Evolutionary conservation across 2,797 vertebrate species (phyloP).

Genomic region (Sebastes itinus): DNA sequence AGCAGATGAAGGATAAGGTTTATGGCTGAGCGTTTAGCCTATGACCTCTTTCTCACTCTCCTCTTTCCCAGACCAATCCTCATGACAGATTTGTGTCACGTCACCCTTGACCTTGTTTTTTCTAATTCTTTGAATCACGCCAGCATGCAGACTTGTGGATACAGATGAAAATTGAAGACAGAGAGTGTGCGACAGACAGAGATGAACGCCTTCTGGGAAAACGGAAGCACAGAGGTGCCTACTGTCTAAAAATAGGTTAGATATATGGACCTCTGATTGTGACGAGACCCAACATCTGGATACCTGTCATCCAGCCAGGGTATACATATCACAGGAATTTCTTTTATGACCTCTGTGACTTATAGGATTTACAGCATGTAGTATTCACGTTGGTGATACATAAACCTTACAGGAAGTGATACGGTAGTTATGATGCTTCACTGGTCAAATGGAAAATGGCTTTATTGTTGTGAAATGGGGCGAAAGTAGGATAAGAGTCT

Average conservation of each 20-base stretch:
- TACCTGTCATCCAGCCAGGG: slow-evolving; percentile 25
- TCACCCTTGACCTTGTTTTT: not conserved
- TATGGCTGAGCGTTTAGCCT: slow-evolving; percentile 26
- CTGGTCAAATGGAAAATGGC: slow-evolving; percentile 37
- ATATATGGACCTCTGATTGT: slow-evolving; percentile 10
- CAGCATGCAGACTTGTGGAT: slow-evolving; percentile 1
- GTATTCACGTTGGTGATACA: slow-evolving; percentile 37
- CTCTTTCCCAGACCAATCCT: not conserved
- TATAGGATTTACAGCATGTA: slow-evolving; percentile 31
- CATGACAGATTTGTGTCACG: slow-evolving; percentile 3
- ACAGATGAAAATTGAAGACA: not conserved
- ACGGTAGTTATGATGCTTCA: slow-evolving; percentile 8
- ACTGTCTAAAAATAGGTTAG: slow-evolving; percentile 50
- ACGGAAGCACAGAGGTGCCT: slow-evolving; percentile 12
- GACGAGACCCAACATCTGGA: slow-evolving; percentile 47
- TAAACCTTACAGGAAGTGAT: slow-evolving; percentile 30
- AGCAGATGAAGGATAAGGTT: slow-evolving; percentile 18
- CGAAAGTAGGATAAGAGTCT: slow-evolving; percentile 1
- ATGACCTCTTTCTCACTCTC: not conserved
- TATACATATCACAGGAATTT: slow-evolving; percentile 15
- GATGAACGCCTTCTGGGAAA: slow-evolving; percentile 54
- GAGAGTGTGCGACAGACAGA: slow-evolving; percentile 22
- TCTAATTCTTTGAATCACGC: not conserved
- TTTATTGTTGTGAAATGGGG: slow-evolving; percentile 42
- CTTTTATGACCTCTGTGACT: slow-evolving; percentile 24